Base-by-base conservation (phyloP, 2,888 invertebrate genomes). In the Torymus texanus region DNA sequence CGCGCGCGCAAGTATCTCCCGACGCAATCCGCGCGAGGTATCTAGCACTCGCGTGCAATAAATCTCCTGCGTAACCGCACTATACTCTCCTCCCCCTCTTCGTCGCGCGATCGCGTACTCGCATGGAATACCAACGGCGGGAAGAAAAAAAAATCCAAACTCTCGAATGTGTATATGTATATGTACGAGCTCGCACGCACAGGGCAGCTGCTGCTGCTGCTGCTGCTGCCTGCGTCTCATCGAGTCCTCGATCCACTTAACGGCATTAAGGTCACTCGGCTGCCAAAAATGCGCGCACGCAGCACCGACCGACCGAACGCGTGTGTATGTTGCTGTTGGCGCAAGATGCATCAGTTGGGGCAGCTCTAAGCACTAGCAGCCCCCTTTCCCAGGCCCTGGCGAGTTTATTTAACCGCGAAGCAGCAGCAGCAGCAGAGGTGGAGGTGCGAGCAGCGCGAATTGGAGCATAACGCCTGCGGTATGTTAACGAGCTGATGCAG, bases 401-500 rank as follows among this genome's bases (percentile, higher is more conserved):
- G 21, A 70, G 58, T 50, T 59, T 70, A 70, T 70, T 70, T 59
- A 18, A 70, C 56, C 56, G 56, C 29, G 13, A 4, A 14, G 18
- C 24, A 5, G 18, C 18, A 66, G 50, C 14, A 14, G 18, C 24
- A 5, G 18, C 18, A 66, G 50, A 16, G 2, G n/a, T 51, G 78
- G 73, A 53, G 56, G 73, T 63, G 80, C 75, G 83, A 83, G 73
- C 50, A 53, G 73, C 66, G 80, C 75, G 83, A 83, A 84, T 79
- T 80, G 78, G 83, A 83, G 84, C 84, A 78, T 79, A 75, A 82
- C 82, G 80, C 75, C 77, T 75, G 61, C 74, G 75, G 53, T 81
- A 81, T 81, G 82, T 77, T 84, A 83, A 83, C 83, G 83, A 84
- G 84, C 53, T 18, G 13, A 3, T 18, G n/a, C 21, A 13, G 24